These are phyloP conservation scores for Drosophila teissieri DNA, from an alignment of 1,140 invertebrate species.

Conservation along the genomic window DNA sequence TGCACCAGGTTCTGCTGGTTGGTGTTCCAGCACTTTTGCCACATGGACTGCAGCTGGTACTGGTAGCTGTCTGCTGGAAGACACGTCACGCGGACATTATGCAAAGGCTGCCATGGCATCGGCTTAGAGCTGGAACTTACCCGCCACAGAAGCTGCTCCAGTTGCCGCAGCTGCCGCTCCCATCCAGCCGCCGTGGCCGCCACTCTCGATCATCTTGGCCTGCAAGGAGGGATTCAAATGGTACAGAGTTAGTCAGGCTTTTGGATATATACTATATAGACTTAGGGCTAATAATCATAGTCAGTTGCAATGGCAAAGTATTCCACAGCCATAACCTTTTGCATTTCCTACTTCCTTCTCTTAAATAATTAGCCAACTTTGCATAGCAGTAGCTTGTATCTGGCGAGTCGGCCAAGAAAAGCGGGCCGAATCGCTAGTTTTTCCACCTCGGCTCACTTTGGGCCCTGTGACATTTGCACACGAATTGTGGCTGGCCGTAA, in stretches of 20 bases:
- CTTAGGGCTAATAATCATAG: no score
- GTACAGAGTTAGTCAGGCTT: constrained; percentile 12
- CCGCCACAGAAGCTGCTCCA: constrained; percentile 76
- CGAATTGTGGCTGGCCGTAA: constrained; percentile 68
- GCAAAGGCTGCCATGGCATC: constrained; percentile 23
- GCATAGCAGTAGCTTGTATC: constrained; percentile 15
- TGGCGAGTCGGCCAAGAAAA: constrained; percentile 1
- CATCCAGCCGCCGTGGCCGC: constrained; percentile 81
- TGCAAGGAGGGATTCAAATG: constrained; percentile 38
- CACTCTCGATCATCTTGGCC: constrained; percentile 83
- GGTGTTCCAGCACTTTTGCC: constrained; percentile 97
- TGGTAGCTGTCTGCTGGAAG: constrained; percentile 95
- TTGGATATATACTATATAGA: no score
- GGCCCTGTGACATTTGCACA: constrained; percentile 49
- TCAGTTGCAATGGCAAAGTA: background rate
- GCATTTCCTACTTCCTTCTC: background rate
- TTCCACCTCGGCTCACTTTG: constrained; percentile 19
- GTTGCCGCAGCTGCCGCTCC: constrained; percentile 75
- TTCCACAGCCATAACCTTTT: constrained; percentile 7
- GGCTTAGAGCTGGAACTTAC: constrained; percentile 61
- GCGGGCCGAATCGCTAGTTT: constrained; percentile 11
- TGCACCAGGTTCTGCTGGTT: constrained; percentile 93
- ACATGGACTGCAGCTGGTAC: constrained; percentile 96
- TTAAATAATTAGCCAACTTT: constrained; percentile 42
- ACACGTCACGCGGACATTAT: constrained; percentile 50